Evolutionary conservation across 2,797 vertebrate genomes (phyloP), one percentile per base, ranked within the genome.

Genomic region (Protosalanx chinensis): DNA sequence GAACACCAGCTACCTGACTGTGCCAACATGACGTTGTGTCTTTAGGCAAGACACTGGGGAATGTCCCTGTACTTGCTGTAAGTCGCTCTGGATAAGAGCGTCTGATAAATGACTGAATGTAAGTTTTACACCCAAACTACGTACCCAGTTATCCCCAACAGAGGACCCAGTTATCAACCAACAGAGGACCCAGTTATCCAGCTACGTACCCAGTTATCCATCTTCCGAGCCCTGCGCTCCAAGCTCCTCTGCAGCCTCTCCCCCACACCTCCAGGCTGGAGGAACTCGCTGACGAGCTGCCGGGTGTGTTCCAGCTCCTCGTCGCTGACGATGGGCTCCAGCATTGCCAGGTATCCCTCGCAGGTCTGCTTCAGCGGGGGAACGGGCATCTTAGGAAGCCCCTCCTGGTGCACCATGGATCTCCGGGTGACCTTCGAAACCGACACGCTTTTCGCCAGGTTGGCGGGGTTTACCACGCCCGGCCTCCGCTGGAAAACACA

Each of bases 171-270:
- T 30, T 30, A 37, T 10, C 20, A n/a, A n/a, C 2, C 37, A 37
- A 35, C 33, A 6, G 2, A 6, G 6, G 35, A 7, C 23, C 23
- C 23, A 37, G 35, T 30, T 30, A 37, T 10, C 20, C 61, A 35
- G 8, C 33, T n/a, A 53, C 30, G 27, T 67, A 67, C 65, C 98
- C 97, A 99, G 92, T 98, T 99, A 10, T 98, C 97, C 0, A 84
- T 94, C 85, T 98, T 98, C 76, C 77, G 91, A 46, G 96, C 94
- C 64, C 94, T 90, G 66, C 95, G 92, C 84, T 99, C 96, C 76
- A 99, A 89, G 35, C 95, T 90, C 74, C 94, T 98, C 91, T 99
- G 98, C 67, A 99, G 90, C 70, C 97, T 90, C 35, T 97, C 95
- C 1, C 98, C 97, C 0, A 98, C 96, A 0, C 97, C 96, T 0